Base-by-base conservation (phyloP, 2,888 invertebrate genomes). In the Villa cingulata region DNA sequence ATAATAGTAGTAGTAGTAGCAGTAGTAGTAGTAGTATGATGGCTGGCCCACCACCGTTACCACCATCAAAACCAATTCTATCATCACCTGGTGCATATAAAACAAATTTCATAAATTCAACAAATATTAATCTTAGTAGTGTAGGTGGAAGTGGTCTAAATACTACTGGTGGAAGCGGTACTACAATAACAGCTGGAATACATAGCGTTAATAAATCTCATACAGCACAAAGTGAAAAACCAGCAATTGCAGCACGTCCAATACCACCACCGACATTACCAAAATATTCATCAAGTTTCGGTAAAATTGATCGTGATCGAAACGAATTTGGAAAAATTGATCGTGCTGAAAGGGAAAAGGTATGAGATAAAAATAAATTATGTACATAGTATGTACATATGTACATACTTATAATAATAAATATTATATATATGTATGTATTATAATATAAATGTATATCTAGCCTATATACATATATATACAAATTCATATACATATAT, bases 231-330 rank as follows among this genome's bases (percentile, higher is more conserved):
- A 56, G 53, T 49, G 60, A 59, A 49, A 60, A 59, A 48, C 60
- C 59, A 40, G 59, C 58, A 20, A 75, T 78, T 56, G 59, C 59
- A 41, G 75, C 78, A 54, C 72, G 81, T 57, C 83, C 83, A 47
- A 80, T 80, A 57, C 85, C 84, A 56, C 85, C 85, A 51, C 85
- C 86, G 46, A 83, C 84, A 44, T 70, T 85, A 58, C 85, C 85
- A 37, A 85, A 84, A 65, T 85, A 85, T 65, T 83, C 84, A 59
- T 79, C 81, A 48, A 83, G 83, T 56, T 83, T 83, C 64, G 82
- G 81, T 62, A 82, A 83, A 51, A 82, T 56, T 43, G 60, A 59
- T 55, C 59, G 60, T 19, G 60, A 60, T 38, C 56, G 58, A 17
- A 83, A 83, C 62, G 77, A 79, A 55, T 72, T 78, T 54, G 55